Evolutionary conservation across 2,888 invertebrate species (phyloP).

Genomic region (Podabrus alpinus): DNA sequence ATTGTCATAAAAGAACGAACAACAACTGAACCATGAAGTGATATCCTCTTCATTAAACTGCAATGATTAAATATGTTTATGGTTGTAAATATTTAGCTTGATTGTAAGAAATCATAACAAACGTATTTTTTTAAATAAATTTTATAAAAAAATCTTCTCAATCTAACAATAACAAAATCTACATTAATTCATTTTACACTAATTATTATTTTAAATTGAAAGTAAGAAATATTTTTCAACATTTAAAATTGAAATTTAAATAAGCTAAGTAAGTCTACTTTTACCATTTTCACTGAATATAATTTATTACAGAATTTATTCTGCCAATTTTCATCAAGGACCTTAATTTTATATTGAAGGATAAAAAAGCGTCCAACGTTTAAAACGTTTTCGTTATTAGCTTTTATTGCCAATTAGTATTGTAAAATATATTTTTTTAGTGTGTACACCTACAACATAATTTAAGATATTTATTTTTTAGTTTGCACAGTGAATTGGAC

Average conservation of each 20-base stretch:
- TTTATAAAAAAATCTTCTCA: neutral
- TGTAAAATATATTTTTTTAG: neutral
- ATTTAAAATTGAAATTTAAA: too few relatives aligned
- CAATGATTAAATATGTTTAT: neutral
- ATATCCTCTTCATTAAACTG: neutral
- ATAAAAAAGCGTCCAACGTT: neutral
- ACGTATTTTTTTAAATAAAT: neutral
- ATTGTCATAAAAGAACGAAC: neutral
- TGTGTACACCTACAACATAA: too few relatives aligned
- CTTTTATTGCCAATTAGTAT: neutral
- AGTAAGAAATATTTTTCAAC: neutral
- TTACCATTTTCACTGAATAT: neutral
- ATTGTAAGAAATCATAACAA: neutral
- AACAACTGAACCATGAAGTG: neutral
- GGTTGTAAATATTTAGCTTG: neutral
- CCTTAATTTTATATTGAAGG: neutral
- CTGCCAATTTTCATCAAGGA: neutral
- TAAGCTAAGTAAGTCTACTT: neutral
- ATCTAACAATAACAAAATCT: neutral
- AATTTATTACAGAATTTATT: neutral
- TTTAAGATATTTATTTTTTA: constrained; percentile 20
- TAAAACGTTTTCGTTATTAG: neutral
- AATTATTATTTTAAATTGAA: neutral
- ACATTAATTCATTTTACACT: neutral
- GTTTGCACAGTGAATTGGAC: constrained; percentile 53